Evolutionary conservation across 2,797 vertebrate species (phyloP).

Genomic region (Coracias cyanogaster): DNA sequence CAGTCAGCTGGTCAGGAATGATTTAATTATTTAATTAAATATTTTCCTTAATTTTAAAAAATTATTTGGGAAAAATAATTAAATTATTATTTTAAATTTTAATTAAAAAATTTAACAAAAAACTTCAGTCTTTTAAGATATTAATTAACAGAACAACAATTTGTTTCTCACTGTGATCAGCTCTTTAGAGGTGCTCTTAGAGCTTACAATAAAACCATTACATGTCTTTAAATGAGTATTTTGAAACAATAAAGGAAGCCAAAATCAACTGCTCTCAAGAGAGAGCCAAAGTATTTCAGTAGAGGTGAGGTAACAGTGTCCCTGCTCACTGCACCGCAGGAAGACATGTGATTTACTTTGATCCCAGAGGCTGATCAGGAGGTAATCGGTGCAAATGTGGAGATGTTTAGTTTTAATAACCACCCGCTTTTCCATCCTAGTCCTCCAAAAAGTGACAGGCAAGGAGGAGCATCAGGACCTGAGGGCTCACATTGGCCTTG

Average conservation of each 20-base stretch:
- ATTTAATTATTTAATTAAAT: no score
- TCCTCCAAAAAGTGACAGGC: background rate
- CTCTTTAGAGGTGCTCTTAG: background rate
- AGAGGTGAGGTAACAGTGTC: background rate
- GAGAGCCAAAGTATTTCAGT: background rate
- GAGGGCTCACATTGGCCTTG: background rate
- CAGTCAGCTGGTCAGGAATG: background rate
- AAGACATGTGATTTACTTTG: background rate
- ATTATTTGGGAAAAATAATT: no score
- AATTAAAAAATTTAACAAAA: no score
- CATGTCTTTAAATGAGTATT: background rate
- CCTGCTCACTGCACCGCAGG: no score
- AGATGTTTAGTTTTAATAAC: background rate
- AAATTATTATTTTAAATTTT: no score
- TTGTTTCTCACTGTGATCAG: background rate
- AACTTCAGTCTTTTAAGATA: background rate
- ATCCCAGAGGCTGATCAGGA: background rate
- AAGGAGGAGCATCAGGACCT: background rate
- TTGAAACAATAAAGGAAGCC: background rate
- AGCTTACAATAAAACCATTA: accelerated
- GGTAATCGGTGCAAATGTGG: accelerated
- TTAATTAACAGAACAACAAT: background rate
- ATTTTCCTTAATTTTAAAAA: no score
- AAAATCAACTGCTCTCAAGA: background rate
- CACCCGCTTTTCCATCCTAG: background rate